phyloP scores from a whole-genome alignment of 2,797 vertebrate species.

The Gallirallus australis region DNA sequence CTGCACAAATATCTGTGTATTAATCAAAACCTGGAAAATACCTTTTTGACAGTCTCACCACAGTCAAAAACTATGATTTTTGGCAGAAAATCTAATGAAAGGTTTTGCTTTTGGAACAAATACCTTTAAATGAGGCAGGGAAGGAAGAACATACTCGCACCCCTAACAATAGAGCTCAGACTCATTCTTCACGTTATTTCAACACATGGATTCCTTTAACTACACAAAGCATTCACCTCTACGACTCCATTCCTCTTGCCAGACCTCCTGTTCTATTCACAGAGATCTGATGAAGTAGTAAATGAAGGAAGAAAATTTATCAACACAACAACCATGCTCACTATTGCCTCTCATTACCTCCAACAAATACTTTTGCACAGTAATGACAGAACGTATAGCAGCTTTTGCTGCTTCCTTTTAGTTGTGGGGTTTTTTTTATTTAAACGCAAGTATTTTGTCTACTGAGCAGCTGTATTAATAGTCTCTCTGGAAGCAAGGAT shows the following conservation, averaged over 20 bases:
- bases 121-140: accelerated
- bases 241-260: not conserved
- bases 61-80: not conserved
- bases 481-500: not conserved
- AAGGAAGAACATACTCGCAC: accelerated
- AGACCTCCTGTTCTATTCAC: not conserved
- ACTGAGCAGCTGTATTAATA: not conserved
- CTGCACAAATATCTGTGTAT: not conserved
- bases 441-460: not conserved
- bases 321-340: not conserved
- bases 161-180: not conserved
- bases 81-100: not conserved
- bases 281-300: not conserved
- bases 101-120: not conserved
- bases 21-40: not conserved
- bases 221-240: not conserved
- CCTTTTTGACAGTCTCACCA: not conserved
- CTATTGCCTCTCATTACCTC: not conserved
- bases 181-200: not conserved
- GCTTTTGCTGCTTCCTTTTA: not conserved
- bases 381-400: not conserved
- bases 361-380: not conserved
- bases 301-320: not conserved
- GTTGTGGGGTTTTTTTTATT: not conserved
- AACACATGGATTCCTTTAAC: not conserved